A percentile compares a stretch with the other conserved stretches of the same genome.
Evolutionary conservation across 2,113 vertebrate species (phyloP).

Genomic region (Mesembrinibis cayennensis): DNA sequence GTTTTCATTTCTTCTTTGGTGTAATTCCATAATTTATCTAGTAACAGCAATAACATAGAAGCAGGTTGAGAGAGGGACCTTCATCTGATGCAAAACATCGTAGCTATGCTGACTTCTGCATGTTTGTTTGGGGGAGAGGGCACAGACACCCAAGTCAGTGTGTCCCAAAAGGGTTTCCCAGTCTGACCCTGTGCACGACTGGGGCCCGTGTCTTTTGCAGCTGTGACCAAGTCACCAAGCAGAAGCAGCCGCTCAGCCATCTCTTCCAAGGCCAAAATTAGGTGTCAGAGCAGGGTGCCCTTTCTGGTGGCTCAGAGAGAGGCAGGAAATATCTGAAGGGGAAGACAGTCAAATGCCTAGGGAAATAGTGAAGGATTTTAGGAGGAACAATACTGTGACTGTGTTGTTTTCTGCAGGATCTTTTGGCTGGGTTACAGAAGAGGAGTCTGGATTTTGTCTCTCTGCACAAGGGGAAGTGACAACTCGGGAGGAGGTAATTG

Average conservation of each 20-base stretch:
- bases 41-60: neutral
- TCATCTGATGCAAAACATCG: neutral
- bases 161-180: neutral
- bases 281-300: neutral
- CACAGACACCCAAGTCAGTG: accelerated
- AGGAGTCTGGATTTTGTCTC: slow-evolving; percentile 4
- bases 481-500: neutral
- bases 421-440: neutral
- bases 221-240: neutral
- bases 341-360: neutral
- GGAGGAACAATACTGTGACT: neutral
- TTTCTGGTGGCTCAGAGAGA: neutral
- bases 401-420: neutral
- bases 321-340: neutral
- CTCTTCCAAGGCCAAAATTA: neutral
- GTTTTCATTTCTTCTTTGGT: neutral
- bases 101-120: neutral
- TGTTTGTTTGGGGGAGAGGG: neutral
- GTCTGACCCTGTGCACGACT: neutral
- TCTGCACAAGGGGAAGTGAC: neutral
- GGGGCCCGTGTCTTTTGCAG: neutral
- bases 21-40: neutral
- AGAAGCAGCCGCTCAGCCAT: neutral
- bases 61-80: neutral
- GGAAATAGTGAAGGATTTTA: neutral